phyloP scores from a whole-genome alignment of 2,113 vertebrate species.

The Climacteris rufus region DNA sequence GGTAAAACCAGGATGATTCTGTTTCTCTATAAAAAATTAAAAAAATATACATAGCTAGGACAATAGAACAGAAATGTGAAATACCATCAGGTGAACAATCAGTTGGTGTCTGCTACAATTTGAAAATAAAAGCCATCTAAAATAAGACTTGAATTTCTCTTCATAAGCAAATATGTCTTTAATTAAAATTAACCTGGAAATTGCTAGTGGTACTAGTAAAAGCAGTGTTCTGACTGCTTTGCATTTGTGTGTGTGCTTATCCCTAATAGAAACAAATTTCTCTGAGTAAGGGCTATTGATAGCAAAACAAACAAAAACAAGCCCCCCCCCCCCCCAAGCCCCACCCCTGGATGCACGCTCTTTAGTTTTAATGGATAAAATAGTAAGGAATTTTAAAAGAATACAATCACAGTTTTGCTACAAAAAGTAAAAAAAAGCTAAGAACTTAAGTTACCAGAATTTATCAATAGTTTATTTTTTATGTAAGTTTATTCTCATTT shows the following conservation, averaged over 20 bases:
- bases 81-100: not conserved
- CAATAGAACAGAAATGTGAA: not conserved
- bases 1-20: not conserved
- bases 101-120: not conserved
- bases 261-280: not conserved
- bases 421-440: not conserved
- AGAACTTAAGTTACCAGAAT: not conserved
- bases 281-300: not conserved
- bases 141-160: not conserved
- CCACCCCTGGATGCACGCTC: not conserved
- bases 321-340: not conserved
- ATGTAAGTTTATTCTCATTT: not conserved
- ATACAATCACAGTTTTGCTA: not conserved
- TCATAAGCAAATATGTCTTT: accelerated
- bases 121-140: not conserved
- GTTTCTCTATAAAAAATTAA: not conserved
- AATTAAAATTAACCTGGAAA: not conserved
- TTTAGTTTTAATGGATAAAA: not conserved
- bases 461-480: not conserved
- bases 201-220: not conserved
- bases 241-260: not conserved
- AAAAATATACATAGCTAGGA: not conserved
- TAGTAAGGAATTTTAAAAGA: not conserved
- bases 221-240: not conserved
- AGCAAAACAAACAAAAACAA: not conserved